phyloP scores from a whole-genome alignment of 2,888 invertebrate species.

The Tenthredo amoena region DNA sequence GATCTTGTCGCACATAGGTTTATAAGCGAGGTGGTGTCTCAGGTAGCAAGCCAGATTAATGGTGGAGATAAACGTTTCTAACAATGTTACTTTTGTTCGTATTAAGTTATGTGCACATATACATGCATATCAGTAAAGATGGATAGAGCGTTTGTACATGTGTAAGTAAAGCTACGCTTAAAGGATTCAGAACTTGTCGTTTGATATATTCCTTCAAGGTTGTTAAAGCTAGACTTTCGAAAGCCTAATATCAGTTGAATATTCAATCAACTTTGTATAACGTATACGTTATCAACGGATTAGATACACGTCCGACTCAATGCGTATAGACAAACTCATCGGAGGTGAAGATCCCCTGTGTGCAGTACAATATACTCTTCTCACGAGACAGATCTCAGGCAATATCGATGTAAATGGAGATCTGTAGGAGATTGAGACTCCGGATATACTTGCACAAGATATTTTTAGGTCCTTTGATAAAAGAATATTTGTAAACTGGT shows the following conservation, averaged over 20 bases:
- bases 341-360: background rate
- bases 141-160: background rate
- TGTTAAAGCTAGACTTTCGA: background rate
- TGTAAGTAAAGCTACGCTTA: background rate
- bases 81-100: conserved; percentile 16
- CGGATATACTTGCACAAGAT: background rate
- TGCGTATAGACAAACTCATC: background rate
- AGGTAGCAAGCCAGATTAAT: conserved; percentile 45
- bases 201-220: conserved; percentile 4
- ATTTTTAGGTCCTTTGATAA: background rate
- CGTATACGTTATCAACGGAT: background rate
- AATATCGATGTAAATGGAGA: background rate
- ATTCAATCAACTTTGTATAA: background rate
- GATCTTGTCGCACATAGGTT: background rate
- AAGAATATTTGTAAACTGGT: background rate
- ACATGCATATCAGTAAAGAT: background rate
- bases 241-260: background rate
- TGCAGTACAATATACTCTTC: background rate
- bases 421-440: background rate
- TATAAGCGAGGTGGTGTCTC: conserved; percentile 12
- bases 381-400: background rate
- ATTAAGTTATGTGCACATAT: background rate
- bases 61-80: conserved; percentile 14
- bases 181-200: background rate
- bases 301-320: background rate